Evolutionary conservation across 2,888 invertebrate species (phyloP), one percentile per base, ranked within the genome.

Genomic region (Bembecia ichneumoniformis): DNA sequence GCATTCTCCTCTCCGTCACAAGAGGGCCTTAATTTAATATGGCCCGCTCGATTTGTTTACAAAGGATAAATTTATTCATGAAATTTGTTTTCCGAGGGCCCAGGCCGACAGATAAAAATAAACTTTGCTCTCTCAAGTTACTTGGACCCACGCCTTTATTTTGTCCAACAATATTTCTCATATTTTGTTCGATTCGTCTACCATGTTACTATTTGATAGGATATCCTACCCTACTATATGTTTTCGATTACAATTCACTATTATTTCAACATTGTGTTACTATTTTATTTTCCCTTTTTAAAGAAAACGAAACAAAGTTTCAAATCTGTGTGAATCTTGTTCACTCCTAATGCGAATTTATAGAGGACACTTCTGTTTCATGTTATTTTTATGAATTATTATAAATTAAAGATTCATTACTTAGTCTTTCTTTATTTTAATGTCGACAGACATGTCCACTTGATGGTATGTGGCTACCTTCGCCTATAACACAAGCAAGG

Each of bases 31-130:
- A 82, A 83, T 82, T 81, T 82, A 82, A 83, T 83, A 82, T 77
- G 71, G 72, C 72, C 65, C 60, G 77, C 76, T 77, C 82, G 82
- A 86, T 86, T 83, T 86, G 82, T 84, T 84, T 84, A 82, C 83
- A 81, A 84, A 84, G 77, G 79, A 80, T 82, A 82, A 86, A 83
- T 82, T 81, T 86, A 86, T 84, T 84, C 84, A 84, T 83, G 83
- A 84, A 86, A 81, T 83, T 84, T 82, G 81, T 83, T 82, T 79
- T 77, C 68, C 61, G 64, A 71, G 74, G 79, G 78, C 69, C 74
- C 73, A 66, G 60, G 62, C 64, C 61, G 52, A 63, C 67, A 68
- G 71, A 75, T 63, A 76, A 77, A 57, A 82, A 79, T 77, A 82
- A 78, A 77, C 74, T 81, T 78, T 75, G 62, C 68, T 64, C 72